These are phyloP conservation scores for Alethe castanea DNA, from an alignment of 2,113 vertebrate genomes.

Conservation along the genomic window DNA sequence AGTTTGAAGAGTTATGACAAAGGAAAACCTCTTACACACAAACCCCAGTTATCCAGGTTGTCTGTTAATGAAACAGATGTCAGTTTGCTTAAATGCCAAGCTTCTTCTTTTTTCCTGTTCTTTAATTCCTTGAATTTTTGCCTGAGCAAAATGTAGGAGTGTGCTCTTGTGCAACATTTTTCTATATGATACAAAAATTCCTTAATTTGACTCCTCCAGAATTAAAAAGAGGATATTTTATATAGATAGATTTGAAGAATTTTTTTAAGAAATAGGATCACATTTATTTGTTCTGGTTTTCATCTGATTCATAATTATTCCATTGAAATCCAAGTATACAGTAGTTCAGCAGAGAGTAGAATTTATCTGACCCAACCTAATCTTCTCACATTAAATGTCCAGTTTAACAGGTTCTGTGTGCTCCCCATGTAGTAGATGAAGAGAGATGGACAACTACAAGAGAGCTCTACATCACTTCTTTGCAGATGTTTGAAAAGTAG, in stretches of 20 bases:
- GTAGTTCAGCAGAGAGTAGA: background rate
- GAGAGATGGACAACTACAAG: background rate
- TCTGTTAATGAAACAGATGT: constrained; percentile 56
- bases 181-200: background rate
- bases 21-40: background rate
- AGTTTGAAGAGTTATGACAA: background rate
- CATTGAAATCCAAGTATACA: background rate
- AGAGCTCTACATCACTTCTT: background rate
- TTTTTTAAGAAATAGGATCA: background rate
- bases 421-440: background rate
- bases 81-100: background rate
- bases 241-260: background rate
- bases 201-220: background rate
- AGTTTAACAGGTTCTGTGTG: background rate
- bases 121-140: background rate
- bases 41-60: background rate
- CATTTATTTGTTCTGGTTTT: background rate
- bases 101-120: background rate
- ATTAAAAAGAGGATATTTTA: background rate
- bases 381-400: background rate
- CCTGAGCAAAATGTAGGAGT: background rate
- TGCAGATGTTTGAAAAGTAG: background rate
- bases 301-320: background rate
- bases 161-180: background rate
- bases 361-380: background rate